A percentile compares a stretch with the other conserved stretches of the same genome.
phyloP scores from a whole-genome alignment of 1,140 invertebrate genomes.

The Microplitis mediator region DNA sequence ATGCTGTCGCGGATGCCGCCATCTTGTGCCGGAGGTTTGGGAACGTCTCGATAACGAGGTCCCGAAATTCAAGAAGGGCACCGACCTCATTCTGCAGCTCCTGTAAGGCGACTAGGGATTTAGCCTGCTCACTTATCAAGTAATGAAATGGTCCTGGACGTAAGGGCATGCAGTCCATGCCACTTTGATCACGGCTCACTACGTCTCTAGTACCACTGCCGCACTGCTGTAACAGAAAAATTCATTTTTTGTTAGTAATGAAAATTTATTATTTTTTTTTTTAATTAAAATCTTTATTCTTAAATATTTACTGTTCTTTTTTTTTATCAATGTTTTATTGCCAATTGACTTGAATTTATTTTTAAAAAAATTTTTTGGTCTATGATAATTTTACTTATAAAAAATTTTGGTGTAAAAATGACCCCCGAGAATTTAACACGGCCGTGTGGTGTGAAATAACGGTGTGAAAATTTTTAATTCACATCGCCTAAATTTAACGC shows the following conservation, averaged over 20 bases:
- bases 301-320: too few species aligned
- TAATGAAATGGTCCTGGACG: constrained; percentile 76
- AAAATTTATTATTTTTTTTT: background rate
- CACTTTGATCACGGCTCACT: constrained; percentile 62
- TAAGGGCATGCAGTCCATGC: constrained; percentile 75
- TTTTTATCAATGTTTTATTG: too few species aligned
- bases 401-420: too few species aligned
- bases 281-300: background rate
- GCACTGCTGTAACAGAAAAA: constrained; percentile 47
- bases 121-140: constrained; percentile 81
- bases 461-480: too few species aligned
- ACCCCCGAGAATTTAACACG: too few species aligned
- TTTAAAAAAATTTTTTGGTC: too few species aligned
- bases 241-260: constrained; percentile 5
- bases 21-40: constrained; percentile 85
- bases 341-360: too few species aligned
- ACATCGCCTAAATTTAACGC: too few species aligned
- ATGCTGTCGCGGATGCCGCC: constrained; percentile 60
- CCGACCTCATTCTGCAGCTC: constrained; percentile 91
- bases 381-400: too few species aligned
- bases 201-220: constrained; percentile 53
- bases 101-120: constrained; percentile 77
- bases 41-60: constrained; percentile 89
- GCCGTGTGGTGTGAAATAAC: too few species aligned
- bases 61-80: constrained; percentile 84